Conservation (phyloP, 2,888 invertebrate species). For the Philopedon plagiatum region DNA sequence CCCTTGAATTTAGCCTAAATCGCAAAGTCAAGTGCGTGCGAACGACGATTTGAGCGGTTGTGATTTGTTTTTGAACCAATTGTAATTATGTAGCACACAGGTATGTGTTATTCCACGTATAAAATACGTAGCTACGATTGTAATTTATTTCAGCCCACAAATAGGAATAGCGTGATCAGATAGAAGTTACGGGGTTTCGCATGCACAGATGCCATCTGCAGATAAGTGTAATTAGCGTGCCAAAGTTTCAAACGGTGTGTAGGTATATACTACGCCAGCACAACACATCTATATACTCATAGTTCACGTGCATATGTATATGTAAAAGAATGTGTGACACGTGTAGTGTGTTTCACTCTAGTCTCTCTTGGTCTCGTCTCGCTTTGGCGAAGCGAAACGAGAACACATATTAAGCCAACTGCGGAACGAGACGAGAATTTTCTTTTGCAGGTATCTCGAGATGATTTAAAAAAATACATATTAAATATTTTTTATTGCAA, state of each 20-base stretch:
- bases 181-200: constrained; percentile 60
- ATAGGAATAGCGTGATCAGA: constrained; percentile 61
- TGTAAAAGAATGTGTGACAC: constrained; percentile 25
- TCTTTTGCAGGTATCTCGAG: too few relatives aligned
- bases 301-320: constrained; percentile 23
- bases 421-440: too few relatives aligned
- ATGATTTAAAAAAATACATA: too few relatives aligned
- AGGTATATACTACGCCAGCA: constrained; percentile 34
- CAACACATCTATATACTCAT: constrained; percentile 37
- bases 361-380: too few relatives aligned
- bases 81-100: constrained; percentile 36
- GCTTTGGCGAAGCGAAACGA: too few relatives aligned
- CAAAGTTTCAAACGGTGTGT: constrained; percentile 56
- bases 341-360: too few relatives aligned
- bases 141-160: constrained; percentile 60
- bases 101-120: constrained; percentile 29
- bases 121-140: constrained; percentile 55
- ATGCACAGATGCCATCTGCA: constrained; percentile 61
- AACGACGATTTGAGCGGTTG: constrained; percentile 4
- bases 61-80: constrained; percentile 34
- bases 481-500: too few relatives aligned
- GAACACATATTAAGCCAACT: too few relatives aligned
- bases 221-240: constrained; percentile 61
- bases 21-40: constrained; percentile 16
- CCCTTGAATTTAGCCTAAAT: not conserved